Evolutionary conservation across 1,140 invertebrate genomes (phyloP), one percentile per base, ranked within the genome.

Genomic region (Drosophila orosa): DNA sequence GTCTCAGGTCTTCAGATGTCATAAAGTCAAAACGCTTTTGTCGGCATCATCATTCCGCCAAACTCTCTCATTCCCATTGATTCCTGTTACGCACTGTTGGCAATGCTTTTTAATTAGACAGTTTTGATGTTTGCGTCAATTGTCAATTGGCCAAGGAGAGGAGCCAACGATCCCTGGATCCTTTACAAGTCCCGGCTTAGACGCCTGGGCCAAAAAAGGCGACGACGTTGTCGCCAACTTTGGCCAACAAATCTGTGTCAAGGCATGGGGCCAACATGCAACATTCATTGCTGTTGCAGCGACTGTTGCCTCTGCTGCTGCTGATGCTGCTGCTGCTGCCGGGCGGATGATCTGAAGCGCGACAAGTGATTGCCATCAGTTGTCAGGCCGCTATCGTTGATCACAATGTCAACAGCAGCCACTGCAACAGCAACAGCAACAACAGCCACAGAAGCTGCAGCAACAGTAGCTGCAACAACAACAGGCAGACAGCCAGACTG

Each of bases 301-400:
- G 9, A 17, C 8, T 17, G 39, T 50, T 39, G 44, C 42, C 3
- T 9, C 8, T 17, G 39, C 45, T 39, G 47, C 62, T 50, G 40
- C 42, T 31, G 50, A 37, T 54, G 19, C 39, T 56, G 47, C 35
- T 22, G 40, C 47, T 56, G 71, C 69, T 55, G 73, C 57, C 47
- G 61, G 71, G 74, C 85, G 80, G 81, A 90, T 86, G 82, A 86
- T 86, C 82, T 86, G 82, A 86, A 86, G 82, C 86, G 86, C 86
- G 86, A 90, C 86, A 90, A 90, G 86, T 90, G 81, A 90, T 90
- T 90, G 86, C 86, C 82, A 90, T 90, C 86, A 90, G 81, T 90
- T 90, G 80, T 90, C 82, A 90, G 59, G 83, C 77, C 71, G 82
- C 80, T 82, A 90, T 91, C 87, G 80, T 84, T 90, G 86, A 90